Evolutionary conservation across 92 coral and sea anemone species (phyloP).

Genomic region (Siderastrea siderea): DNA sequence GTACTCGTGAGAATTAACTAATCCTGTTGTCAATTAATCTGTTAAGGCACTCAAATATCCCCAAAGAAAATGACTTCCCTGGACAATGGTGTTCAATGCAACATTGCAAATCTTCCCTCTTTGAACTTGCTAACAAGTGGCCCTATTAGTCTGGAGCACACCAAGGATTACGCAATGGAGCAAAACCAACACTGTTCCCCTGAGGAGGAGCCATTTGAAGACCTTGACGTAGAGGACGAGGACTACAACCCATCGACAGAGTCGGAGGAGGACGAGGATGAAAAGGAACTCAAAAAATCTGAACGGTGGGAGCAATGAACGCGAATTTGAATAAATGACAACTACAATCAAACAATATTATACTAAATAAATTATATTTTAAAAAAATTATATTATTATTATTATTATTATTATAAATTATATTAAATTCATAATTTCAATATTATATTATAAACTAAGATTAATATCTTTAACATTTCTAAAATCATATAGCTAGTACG

Average conservation of each 20-base stretch:
- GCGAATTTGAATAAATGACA: too few relatives aligned
- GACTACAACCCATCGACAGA: neutral
- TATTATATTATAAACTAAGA: too few relatives aligned
- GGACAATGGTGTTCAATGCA: conserved; percentile 17
- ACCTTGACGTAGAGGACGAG: conserved; percentile 9
- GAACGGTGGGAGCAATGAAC: neutral
- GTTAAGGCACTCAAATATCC: conserved; percentile 20
- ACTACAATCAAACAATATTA: too few relatives aligned
- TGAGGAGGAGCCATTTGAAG: conserved; percentile 16
- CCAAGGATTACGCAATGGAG: neutral
- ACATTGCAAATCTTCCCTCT: conserved; percentile 15
- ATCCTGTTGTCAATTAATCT: neutral
- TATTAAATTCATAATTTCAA: too few relatives aligned
- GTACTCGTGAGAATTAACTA: neutral
- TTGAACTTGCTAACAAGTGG: neutral
- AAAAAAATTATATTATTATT: too few relatives aligned
- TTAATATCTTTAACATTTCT: too few relatives aligned
- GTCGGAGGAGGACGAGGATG: conserved; percentile 1
- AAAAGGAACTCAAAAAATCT: neutral
- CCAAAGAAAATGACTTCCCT: neutral
- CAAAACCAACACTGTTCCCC: neutral
- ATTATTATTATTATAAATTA: too few relatives aligned
- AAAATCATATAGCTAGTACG: neutral
- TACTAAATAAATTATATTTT: too few relatives aligned
- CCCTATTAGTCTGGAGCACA: neutral